phyloP scores from a whole-genome alignment of 2,888 invertebrate species.

The Pollenia labialis region DNA sequence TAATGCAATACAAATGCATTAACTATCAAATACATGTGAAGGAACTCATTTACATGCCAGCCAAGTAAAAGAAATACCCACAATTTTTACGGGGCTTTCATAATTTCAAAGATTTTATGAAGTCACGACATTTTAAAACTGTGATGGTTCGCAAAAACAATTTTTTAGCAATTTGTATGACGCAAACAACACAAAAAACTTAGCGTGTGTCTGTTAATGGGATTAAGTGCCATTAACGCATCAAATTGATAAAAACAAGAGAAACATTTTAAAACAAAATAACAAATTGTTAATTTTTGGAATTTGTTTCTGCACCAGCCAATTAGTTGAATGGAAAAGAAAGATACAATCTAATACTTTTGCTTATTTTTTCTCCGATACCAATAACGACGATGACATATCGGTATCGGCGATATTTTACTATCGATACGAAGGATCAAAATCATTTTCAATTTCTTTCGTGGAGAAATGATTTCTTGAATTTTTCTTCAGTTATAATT shows the following conservation, averaged over 20 bases:
- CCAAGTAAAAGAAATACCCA: neutral
- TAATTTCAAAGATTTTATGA: constrained; percentile 68
- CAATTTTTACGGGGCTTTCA: constrained; percentile 41
- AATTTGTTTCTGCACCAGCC: neutral
- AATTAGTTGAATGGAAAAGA: constrained; percentile 10
- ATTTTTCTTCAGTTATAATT: no score
- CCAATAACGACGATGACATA: no score
- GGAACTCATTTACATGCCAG: neutral
- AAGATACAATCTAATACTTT: no score
- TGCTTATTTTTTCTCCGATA: no score
- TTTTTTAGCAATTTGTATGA: constrained; percentile 11
- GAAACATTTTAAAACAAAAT: neutral
- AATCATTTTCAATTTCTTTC: no score
- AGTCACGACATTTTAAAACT: constrained; percentile 69
- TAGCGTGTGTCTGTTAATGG: constrained; percentile 69
- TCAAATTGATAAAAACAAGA: constrained; percentile 38
- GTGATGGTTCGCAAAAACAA: constrained; percentile 27
- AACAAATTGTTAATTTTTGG: neutral
- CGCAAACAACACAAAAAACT: constrained; percentile 34
- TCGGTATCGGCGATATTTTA: no score
- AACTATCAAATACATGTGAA: neutral
- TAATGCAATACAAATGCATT: neutral
- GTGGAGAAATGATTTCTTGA: no score
- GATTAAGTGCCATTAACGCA: constrained; percentile 63
- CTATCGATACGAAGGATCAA: no score